Evolutionary conservation across 2,797 vertebrate species (phyloP), one percentile per base, ranked within the genome.

Genomic region (Coilia nasus): DNA sequence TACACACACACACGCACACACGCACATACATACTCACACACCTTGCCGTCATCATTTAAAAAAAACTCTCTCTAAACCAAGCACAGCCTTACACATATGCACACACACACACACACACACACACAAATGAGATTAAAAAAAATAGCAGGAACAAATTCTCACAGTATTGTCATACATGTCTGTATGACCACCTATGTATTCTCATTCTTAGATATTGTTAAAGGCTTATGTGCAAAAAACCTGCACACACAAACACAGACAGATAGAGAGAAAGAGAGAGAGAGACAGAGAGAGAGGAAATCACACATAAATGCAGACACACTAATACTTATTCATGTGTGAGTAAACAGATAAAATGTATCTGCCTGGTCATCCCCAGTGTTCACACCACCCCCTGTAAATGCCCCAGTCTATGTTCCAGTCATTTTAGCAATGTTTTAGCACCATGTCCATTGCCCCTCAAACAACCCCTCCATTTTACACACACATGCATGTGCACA

Each of bases 361-460:
- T 75, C 67, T 75, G 67, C 35, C 67, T 75, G 67, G 28, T 54
- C 62, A 82, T 85, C 86, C 59, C 44, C 67, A 71, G 71, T 59
- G 85, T 78, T 89, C 86, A 81, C 86, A 87, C 85, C 80, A 80
- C 59, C 86, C 62, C 80, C 46, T 81, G 56, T 83, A 83, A 88
- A 87, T 88, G 86, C 82, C 71, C 64, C 50, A 71, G 83, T 64
- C 82, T 6, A 56, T 85, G 67, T 54, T 87, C 57, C 56, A 86
- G 85, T 84, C 50, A 82, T 81, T 88, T 88, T 85, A 82, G 81
- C 83, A 25, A 64, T 83, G 35, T 87, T 86, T 87, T 86, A 84
- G 62, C 56, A 83, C 80, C 71, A 67, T 86, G 54, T 85, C 85
- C 71, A 35, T 81, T 50, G 67, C 31, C 28, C 31, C 67, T 75